These are phyloP conservation scores for Crossocerus cetratus DNA, from an alignment of 2,888 invertebrate genomes.

Conservation along the genomic window DNA sequence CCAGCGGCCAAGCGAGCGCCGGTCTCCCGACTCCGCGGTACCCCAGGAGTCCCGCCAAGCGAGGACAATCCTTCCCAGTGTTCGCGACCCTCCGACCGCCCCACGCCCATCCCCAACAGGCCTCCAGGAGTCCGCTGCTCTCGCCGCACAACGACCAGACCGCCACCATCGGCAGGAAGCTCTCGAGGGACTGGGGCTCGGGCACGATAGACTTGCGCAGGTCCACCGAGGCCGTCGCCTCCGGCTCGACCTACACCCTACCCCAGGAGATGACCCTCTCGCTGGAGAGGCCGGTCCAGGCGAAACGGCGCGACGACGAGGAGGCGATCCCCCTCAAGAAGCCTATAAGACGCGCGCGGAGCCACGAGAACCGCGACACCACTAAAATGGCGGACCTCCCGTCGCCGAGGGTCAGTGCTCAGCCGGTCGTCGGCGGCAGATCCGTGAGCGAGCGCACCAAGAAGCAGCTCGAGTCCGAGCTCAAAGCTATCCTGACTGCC, in stretches of 20 bases:
- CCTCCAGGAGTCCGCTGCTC: constrained; percentile 68
- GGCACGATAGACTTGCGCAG: constrained; percentile 70
- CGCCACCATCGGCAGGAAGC: constrained; percentile 70
- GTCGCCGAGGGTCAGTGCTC: constrained; percentile 68
- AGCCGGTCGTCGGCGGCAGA: constrained; percentile 73
- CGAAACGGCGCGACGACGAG: constrained; percentile 53
- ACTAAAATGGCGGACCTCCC: constrained; percentile 65
- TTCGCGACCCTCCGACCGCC: constrained; percentile 72
- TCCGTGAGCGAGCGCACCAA: constrained; percentile 73
- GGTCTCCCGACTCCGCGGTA: constrained; percentile 65
- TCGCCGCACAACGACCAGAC: constrained; percentile 73
- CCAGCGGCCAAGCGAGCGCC: constrained; percentile 6
- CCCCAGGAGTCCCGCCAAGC: constrained; percentile 72
- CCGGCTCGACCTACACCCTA: constrained; percentile 62
- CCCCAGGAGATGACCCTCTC: constrained; percentile 64
- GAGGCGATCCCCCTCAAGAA: constrained; percentile 62
- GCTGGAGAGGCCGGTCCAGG: constrained; percentile 50
- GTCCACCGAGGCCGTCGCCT: constrained; percentile 70
- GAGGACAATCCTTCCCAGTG: constrained; percentile 75
- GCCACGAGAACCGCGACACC: constrained; percentile 72
- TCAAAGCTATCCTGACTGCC: constrained; percentile 74
- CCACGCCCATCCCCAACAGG: constrained; percentile 52
- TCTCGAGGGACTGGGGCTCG: constrained; percentile 75
- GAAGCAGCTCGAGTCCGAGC: constrained; percentile 74
- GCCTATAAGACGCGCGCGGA: constrained; percentile 72